Evolutionary conservation across 2,113 vertebrate species (phyloP).

Genomic region (Microcebus griseorufus): DNA sequence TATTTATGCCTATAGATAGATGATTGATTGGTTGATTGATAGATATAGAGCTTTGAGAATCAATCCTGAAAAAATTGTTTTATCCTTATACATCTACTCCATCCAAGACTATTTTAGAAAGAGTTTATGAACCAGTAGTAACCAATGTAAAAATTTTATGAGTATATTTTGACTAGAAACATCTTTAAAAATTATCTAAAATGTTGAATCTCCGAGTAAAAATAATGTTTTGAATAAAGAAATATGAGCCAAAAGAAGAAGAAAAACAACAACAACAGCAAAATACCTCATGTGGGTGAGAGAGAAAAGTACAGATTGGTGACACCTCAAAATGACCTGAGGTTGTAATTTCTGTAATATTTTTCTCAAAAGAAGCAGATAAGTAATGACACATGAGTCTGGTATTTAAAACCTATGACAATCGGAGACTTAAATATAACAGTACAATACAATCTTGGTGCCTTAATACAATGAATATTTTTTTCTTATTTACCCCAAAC

Average conservation of each 20-base stretch:
- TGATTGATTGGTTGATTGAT: background rate
- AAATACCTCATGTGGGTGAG: background rate
- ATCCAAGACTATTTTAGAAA: background rate
- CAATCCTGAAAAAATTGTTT: background rate
- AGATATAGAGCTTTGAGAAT: background rate
- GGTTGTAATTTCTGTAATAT: background rate
- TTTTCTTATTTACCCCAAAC: background rate
- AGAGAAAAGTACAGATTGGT: background rate
- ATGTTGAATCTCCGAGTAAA: background rate
- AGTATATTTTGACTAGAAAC: background rate
- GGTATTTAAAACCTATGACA: background rate
- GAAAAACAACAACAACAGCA: background rate
- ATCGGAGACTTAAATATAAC: background rate
- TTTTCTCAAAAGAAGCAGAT: background rate
- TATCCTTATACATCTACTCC: background rate
- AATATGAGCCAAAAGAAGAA: background rate
- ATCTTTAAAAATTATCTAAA: background rate
- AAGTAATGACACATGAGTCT: background rate
- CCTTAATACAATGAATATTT: background rate
- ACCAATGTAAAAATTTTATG: background rate
- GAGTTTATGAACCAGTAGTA: background rate
- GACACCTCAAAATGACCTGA: background rate
- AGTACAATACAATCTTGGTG: background rate
- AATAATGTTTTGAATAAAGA: background rate
- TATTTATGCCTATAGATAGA: background rate